Evolutionary conservation across 2,797 vertebrate species (phyloP).

Genomic region (Pipistrellus pipistrellus): DNA sequence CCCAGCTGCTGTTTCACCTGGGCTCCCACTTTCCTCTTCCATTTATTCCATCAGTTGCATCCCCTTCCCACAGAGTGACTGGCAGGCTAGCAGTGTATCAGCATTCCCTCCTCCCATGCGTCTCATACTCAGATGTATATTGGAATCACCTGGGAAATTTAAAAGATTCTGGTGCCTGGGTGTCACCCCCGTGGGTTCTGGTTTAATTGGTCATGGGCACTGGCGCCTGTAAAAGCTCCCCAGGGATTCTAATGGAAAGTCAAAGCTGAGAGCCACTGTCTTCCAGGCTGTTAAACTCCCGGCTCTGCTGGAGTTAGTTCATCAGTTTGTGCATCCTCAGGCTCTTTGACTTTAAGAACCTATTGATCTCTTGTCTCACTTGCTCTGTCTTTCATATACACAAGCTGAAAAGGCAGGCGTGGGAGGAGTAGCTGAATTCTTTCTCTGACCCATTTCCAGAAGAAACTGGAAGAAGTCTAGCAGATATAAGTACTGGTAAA

Average conservation of each 20-base stretch:
- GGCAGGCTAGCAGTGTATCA: not conserved
- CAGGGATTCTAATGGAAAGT: not conserved
- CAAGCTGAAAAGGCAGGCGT: constrained; percentile 36
- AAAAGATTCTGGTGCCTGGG: not conserved
- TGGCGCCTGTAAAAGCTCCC: not conserved
- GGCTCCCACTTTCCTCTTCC: not conserved
- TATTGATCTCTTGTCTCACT: constrained; percentile 33
- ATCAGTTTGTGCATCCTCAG: not conserved
- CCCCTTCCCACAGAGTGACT: not conserved
- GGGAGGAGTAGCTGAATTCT: constrained; percentile 7
- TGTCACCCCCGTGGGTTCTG: not conserved
- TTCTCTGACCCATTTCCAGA: constrained; percentile 54
- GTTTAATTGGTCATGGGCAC: not conserved
- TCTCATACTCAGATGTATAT: not conserved
- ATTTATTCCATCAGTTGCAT: not conserved
- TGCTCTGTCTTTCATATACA: constrained; percentile 23
- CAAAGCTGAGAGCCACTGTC: not conserved
- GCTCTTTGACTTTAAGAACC: constrained; percentile 54
- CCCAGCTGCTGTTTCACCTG: not conserved
- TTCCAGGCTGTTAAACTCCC: not conserved
- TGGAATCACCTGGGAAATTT: not conserved
- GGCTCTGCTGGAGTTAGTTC: not conserved
- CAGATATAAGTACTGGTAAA: constrained; percentile 53
- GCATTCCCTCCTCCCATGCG: not conserved
- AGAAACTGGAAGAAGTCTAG: constrained; percentile 65